Evolutionary conservation across 2,113 vertebrate species (phyloP).

Genomic region (Aythya baeri): DNA sequence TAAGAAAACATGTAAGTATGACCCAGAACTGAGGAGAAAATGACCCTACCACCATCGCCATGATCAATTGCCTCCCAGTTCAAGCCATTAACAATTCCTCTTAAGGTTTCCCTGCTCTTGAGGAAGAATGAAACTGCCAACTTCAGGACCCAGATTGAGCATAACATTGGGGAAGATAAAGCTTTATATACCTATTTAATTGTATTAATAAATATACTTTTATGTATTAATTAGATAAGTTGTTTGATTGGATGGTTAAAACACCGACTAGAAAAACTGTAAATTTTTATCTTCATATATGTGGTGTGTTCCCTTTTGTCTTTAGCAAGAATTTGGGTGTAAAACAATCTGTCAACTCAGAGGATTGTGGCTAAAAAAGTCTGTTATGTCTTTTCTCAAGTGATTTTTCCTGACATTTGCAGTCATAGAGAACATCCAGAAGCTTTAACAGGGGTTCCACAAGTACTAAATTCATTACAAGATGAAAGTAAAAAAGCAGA

Average conservation of each 20-base stretch:
- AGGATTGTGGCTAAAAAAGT: not conserved
- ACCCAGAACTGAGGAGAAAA: not conserved
- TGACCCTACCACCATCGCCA: not conserved
- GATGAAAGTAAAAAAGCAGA: not conserved
- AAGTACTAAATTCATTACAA: not conserved
- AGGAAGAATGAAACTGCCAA: not conserved
- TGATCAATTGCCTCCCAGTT: not conserved
- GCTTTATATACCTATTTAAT: not conserved
- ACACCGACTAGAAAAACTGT: not conserved
- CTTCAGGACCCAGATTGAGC: not conserved
- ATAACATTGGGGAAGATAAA: not conserved
- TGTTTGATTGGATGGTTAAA: not conserved
- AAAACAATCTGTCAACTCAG: not conserved
- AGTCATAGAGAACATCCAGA: not conserved
- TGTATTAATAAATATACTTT: fast-evolving
- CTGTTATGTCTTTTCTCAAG: not conserved
- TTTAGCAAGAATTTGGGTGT: not conserved
- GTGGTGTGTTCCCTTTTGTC: not conserved
- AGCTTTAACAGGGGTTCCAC: not conserved
- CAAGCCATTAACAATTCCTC: fast-evolving
- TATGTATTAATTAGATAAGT: not conserved
- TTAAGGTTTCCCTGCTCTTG: fast-evolving
- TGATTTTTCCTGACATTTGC: fast-evolving
- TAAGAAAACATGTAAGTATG: not conserved
- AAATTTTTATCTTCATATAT: not conserved